phyloP scores from a whole-genome alignment of 2,797 vertebrate genomes.

The Leuciscus waleckii region DNA sequence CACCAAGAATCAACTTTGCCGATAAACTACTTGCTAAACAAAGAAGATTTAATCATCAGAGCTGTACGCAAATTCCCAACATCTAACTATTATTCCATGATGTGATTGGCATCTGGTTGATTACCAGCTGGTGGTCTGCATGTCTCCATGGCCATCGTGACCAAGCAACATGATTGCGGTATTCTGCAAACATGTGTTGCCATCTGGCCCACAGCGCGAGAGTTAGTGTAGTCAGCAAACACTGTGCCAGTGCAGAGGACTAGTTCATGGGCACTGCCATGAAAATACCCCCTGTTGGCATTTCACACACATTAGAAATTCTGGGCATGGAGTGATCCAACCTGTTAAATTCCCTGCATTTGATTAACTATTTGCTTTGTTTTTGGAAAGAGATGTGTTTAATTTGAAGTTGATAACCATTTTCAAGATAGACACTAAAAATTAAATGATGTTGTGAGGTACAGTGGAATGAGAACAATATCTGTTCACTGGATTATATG shows the following conservation, averaged over 20 bases:
- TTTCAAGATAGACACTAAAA: background rate
- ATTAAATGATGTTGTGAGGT: background rate
- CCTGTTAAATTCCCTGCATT: background rate
- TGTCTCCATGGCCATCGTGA: slow-evolving; percentile 57
- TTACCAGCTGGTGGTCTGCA: slow-evolving; percentile 62
- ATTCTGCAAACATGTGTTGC: slow-evolving; percentile 63
- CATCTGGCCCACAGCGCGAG: slow-evolving; percentile 58
- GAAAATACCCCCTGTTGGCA: slow-evolving; percentile 37
- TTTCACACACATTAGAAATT: slow-evolving; percentile 18
- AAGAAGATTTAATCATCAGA: slow-evolving; percentile 29
- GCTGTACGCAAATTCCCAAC: slow-evolving; percentile 35
- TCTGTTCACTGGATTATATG: background rate
- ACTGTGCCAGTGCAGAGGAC: slow-evolving; percentile 48
- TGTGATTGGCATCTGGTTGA: slow-evolving; percentile 60
- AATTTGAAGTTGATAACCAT: background rate
- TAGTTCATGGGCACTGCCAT: slow-evolving; percentile 40
- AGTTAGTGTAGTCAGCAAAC: slow-evolving; percentile 55
- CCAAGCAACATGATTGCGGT: slow-evolving; percentile 60
- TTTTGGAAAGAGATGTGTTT: background rate
- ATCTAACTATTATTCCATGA: slow-evolving; percentile 53
- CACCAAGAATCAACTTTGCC: slow-evolving; percentile 22
- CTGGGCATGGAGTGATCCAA: background rate
- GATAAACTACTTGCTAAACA: slow-evolving; percentile 28
- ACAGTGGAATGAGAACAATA: background rate
- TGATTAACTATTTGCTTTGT: background rate